Evolutionary conservation across 92 coral and sea anemone species (phyloP), one percentile per base, ranked within the genome.

Genomic region (Galaxea fascicularis): DNA sequence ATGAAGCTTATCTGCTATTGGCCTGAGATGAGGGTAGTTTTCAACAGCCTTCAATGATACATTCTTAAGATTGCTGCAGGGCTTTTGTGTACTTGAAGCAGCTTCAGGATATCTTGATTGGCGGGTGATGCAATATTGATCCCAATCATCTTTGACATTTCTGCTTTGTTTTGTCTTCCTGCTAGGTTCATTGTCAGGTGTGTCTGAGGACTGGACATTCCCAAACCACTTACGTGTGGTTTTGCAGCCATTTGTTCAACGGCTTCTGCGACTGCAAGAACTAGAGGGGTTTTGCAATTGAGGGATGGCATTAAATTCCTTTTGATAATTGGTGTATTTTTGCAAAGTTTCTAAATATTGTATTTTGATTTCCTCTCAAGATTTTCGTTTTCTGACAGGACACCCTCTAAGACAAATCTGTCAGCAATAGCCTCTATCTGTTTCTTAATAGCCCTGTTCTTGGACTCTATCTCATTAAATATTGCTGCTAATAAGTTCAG

Each of bases 121-220:
- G 28, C 54, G 39, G 81, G 89, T 27, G 92, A 68, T 22, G 76
- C 78, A 11, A 73, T 78, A 35, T 84, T 85, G 44, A 89, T 74
- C 30, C 85, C 77, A 1, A 92, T 35, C 57, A 85, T 51, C 51
- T 80, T 90, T 14, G 90, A 92, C 24, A 54, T 52, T 81, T 88
- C 95, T 28, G 90, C 85, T 27, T 75, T 88, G 77, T 86, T 81
- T 73, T 45, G 70, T 58, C 93, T 91, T 31, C 93, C 93, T 10
- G 92, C 95, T 8, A 93, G 64, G 63, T 89, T 92, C 95, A 87
- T 93, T 35, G 93, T 83, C 12, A 87, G 77, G 41, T 90, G 82
- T 0, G 85, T 89, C 73, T 83, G 53, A 24, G 80, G 62, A 31
- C 93, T 86, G 30, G 65, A 86, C 53, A 89, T 53, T n/a, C 58